Evolutionary conservation across 2,113 vertebrate species (phyloP).

Genomic region (Macaca mulatta): DNA sequence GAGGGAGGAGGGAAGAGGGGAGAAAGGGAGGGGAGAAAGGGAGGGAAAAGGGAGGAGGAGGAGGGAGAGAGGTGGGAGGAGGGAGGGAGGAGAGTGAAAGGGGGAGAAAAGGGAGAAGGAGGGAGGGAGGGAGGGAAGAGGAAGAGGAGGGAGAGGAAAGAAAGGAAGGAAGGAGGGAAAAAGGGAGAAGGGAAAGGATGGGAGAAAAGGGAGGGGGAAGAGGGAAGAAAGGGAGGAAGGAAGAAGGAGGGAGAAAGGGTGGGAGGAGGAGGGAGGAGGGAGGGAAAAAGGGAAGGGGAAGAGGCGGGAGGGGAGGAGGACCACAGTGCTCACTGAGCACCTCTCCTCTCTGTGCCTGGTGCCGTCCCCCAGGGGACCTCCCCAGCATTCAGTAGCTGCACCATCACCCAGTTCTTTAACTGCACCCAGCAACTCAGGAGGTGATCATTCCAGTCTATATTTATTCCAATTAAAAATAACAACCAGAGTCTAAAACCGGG

Average conservation of each 20-base stretch:
- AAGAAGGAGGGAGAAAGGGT: background rate
- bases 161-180: background rate
- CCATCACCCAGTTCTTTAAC: background rate
- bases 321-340: accelerated
- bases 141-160: background rate
- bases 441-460: background rate
- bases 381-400: accelerated
- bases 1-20: too few species aligned
- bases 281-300: background rate
- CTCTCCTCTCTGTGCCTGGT: background rate
- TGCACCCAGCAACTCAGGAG: background rate
- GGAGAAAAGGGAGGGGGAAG: too few species aligned
- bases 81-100: accelerated
- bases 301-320: accelerated
- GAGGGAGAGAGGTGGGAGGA: accelerated
- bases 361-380: background rate
- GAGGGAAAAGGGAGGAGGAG: too few species aligned
- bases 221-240: too few species aligned
- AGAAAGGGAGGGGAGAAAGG: too few species aligned
- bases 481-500: background rate
- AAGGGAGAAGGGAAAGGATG: background rate
- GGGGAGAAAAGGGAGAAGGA: background rate
- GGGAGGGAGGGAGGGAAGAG: too few species aligned
- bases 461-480: background rate
- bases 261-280: background rate